phyloP scores from a whole-genome alignment of 2,797 vertebrate species.

The Arvicola amphibius region DNA sequence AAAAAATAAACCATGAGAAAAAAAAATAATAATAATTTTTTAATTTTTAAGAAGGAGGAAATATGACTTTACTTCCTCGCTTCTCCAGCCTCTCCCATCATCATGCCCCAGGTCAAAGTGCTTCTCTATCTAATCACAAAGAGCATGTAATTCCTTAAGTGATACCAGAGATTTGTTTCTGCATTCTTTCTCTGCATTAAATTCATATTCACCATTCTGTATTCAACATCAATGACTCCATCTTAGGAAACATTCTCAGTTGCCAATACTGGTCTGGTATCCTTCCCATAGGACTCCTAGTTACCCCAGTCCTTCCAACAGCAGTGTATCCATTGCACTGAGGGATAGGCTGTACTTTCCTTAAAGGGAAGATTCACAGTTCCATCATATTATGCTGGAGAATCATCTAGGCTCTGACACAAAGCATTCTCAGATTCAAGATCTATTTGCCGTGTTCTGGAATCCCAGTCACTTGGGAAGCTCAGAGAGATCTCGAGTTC shows the following conservation, averaged over 20 bases:
- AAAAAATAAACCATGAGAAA: too few relatives aligned
- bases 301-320: background rate
- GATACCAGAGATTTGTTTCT: background rate
- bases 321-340: background rate
- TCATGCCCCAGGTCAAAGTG: background rate
- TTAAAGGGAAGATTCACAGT: background rate
- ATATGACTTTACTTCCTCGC: background rate
- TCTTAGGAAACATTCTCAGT: background rate
- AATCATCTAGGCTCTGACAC: background rate
- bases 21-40: too few relatives aligned
- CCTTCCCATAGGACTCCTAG: background rate
- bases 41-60: background rate
- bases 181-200: background rate
- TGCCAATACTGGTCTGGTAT: background rate
- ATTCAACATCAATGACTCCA: background rate
- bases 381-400: background rate
- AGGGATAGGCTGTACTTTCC: background rate
- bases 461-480: background rate
- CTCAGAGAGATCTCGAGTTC: background rate
- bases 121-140: background rate
- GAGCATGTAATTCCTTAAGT: background rate
- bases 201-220: background rate
- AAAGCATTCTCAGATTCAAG: background rate
- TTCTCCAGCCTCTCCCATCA: background rate
- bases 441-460: background rate